Evolutionary conservation across 2,888 invertebrate species (phyloP).

Genomic region (Diaphora mendica): DNA sequence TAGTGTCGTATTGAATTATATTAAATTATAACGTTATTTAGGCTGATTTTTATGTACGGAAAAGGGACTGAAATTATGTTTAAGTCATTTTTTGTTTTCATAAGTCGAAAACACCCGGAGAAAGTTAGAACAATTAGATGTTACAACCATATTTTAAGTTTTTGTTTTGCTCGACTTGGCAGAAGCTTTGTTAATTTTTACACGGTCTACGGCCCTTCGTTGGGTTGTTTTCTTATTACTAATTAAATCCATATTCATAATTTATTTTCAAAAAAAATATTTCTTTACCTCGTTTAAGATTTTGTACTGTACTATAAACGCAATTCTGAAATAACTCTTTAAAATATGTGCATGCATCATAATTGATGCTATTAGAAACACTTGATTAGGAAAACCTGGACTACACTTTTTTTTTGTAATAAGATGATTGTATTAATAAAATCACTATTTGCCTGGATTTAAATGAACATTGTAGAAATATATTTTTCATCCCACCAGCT

Average conservation of each 20-base stretch:
- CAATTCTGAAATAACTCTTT: neutral
- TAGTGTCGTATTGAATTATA: neutral
- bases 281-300: no score
- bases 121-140: neutral
- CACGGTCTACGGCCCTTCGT: no score
- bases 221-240: no score
- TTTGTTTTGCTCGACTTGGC: no score
- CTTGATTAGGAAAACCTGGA: neutral
- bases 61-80: neutral
- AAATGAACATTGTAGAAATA: slow-evolving; percentile 23
- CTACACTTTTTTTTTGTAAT: neutral
- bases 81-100: neutral
- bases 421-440: slow-evolving; percentile 16
- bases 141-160: neutral
- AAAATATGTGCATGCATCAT: neutral
- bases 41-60: no score
- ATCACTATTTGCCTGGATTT: slow-evolving; percentile 8
- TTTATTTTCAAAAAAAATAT: no score
- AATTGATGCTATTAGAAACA: neutral
- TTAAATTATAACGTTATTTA: no score
- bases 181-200: no score
- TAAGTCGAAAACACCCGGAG: neutral
- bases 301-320: no score
- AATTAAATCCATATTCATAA: no score
- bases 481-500: no score